These are phyloP conservation scores for Alligator mississippiensis DNA, from an alignment of 2,113 vertebrate species.

Conservation along the genomic window DNA sequence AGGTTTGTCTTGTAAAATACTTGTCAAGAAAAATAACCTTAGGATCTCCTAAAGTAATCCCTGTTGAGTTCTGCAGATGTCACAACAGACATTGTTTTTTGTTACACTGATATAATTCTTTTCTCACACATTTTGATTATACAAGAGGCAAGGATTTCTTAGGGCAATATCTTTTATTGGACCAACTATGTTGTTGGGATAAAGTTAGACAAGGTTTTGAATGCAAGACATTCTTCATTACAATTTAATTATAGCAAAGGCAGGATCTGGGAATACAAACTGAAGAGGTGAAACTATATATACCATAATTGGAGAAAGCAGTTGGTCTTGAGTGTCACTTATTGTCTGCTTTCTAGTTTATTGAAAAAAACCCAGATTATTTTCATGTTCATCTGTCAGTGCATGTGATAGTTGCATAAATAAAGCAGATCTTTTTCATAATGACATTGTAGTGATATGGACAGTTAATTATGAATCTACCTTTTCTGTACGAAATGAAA, in stretches of 20 bases:
- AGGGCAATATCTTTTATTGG: no score
- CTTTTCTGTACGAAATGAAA: neutral
- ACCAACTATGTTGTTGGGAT: no score
- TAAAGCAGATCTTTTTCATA: neutral
- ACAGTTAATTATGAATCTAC: neutral
- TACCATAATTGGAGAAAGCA: constrained; percentile 9
- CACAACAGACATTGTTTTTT: constrained; percentile 45
- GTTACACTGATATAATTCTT: constrained; percentile 45
- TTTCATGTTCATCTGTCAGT: neutral
- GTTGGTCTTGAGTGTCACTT: neutral
- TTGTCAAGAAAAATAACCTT: constrained; percentile 89
- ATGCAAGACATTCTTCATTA: no score
- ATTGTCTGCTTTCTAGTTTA: neutral
- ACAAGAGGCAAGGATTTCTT: neutral
- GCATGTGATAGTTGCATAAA: neutral
- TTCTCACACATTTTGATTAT: constrained; percentile 56
- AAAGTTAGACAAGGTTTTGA: no score
- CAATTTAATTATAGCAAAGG: neutral
- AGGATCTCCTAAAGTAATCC: constrained; percentile 67
- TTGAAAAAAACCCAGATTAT: neutral
- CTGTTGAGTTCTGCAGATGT: constrained; percentile 39
- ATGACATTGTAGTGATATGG: neutral
- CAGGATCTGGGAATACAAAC: constrained; percentile 33
- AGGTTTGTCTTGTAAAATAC: constrained; percentile 83
- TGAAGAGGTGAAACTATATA: neutral